Percentiles rank a stretch among this genome's conserved stretches.
These are phyloP conservation scores for Harpagifer antarcticus DNA, from an alignment of 2,797 vertebrate genomes.

Conservation along the genomic window DNA sequence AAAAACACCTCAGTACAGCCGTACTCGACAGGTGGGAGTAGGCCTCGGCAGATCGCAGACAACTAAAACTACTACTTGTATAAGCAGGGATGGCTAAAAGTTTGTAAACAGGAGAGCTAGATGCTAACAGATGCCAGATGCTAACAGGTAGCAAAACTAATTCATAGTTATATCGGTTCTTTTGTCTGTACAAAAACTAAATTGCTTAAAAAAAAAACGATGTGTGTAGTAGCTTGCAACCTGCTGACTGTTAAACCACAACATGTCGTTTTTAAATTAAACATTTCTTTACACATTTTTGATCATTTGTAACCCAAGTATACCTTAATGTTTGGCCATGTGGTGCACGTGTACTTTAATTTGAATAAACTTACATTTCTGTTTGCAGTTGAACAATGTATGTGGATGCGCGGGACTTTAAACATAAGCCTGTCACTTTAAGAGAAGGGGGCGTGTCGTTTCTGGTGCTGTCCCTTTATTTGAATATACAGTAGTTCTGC, in stretches of 20 bases:
- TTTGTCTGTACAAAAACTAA: neutral
- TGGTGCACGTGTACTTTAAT: neutral
- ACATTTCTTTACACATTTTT: neutral
- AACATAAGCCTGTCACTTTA: slow-evolving; percentile 66
- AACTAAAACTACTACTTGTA: too few species aligned
- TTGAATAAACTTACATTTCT: neutral
- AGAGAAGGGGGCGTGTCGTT: slow-evolving; percentile 63
- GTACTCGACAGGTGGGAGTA: too few species aligned
- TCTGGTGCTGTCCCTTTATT: slow-evolving; percentile 39
- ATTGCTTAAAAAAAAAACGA: neutral
- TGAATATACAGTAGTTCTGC: slow-evolving; percentile 69
- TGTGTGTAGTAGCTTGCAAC: too few species aligned
- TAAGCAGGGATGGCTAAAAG: too few species aligned
- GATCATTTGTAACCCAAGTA: too few species aligned
- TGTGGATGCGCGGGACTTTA: neutral
- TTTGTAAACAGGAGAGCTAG: too few species aligned
- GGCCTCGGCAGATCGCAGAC: too few species aligned
- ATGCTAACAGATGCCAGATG: too few species aligned
- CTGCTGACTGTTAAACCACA: neutral
- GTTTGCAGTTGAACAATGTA: neutral
- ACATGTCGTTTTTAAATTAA: neutral
- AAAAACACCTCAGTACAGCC: too few species aligned
- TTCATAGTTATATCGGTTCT: neutral
- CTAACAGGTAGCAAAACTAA: too few species aligned
- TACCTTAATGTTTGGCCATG: neutral